A percentile compares a stretch with the other conserved stretches of the same genome.
Conservation (phyloP, 2,113 vertebrate species). For the Copsychus sechellarum region DNA sequence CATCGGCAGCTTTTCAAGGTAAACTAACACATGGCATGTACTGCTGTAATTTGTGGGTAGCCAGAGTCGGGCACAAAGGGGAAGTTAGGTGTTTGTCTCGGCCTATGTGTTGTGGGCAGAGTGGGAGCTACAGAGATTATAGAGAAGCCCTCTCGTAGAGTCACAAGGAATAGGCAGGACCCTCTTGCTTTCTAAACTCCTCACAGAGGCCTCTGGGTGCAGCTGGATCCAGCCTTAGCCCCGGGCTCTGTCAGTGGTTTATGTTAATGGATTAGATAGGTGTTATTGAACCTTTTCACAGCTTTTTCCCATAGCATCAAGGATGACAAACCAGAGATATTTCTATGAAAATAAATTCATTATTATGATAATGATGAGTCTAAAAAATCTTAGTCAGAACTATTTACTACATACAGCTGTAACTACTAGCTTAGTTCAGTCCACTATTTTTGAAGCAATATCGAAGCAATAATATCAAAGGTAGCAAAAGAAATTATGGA, state of each 20-base stretch:
- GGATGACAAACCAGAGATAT: neutral
- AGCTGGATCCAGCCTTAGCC: neutral
- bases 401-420: neutral
- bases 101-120: neutral
- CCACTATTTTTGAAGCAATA: neutral
- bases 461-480: neutral
- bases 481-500: neutral
- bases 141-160: neutral
- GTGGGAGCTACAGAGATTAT: neutral
- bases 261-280: neutral
- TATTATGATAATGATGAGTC: neutral
- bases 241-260: fast-evolving
- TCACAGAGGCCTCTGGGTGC: neutral
- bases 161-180: neutral
- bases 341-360: neutral
- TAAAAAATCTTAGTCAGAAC: neutral
- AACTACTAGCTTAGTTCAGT: neutral
- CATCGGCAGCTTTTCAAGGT: neutral
- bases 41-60: neutral
- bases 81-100: neutral
- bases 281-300: neutral
- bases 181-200: neutral
- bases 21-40: neutral
- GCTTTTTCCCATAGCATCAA: neutral
- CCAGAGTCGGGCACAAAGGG: neutral